Percentiles rank a stretch among this genome's conserved stretches.
phyloP scores from a whole-genome alignment of 1,140 invertebrate genomes.

The Saccostrea cuccullata region DNA sequence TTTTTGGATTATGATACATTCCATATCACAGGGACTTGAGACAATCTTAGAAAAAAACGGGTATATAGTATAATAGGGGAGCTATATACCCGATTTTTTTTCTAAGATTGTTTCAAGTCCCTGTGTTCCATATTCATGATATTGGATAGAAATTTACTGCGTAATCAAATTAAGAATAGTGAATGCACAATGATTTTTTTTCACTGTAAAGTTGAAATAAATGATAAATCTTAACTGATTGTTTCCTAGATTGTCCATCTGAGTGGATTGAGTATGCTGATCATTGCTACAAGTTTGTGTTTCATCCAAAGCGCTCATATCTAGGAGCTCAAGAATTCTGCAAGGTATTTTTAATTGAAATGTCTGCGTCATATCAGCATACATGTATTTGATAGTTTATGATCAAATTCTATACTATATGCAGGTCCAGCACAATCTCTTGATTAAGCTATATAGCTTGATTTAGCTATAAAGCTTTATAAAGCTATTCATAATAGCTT shows the following conservation, averaged over 20 bases:
- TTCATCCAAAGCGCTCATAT: not conserved
- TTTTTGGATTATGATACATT: not conserved
- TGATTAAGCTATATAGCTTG: no score
- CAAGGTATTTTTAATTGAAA: not conserved
- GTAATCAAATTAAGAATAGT: not conserved
- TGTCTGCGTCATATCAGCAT: not conserved
- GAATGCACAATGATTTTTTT: not conserved
- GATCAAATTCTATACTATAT: no score
- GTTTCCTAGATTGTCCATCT: not conserved
- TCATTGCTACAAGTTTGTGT: not conserved
- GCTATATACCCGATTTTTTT: not conserved
- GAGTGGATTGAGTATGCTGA: constrained; percentile 3
- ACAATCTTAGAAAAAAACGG: not conserved
- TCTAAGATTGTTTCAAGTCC: not conserved
- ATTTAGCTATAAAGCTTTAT: no score
- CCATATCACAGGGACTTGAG: no score
- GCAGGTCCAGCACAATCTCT: no score
- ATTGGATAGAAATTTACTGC: not conserved
- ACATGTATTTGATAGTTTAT: no score
- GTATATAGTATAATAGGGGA: not conserved
- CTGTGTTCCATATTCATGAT: not conserved
- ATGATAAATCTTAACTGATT: not conserved
- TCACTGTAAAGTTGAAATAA: not conserved
- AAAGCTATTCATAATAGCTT: no score
- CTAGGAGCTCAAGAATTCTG: not conserved